Base-by-base conservation (phyloP, 92 coral and sea anemone species). In the Montipora capitata region DNA sequence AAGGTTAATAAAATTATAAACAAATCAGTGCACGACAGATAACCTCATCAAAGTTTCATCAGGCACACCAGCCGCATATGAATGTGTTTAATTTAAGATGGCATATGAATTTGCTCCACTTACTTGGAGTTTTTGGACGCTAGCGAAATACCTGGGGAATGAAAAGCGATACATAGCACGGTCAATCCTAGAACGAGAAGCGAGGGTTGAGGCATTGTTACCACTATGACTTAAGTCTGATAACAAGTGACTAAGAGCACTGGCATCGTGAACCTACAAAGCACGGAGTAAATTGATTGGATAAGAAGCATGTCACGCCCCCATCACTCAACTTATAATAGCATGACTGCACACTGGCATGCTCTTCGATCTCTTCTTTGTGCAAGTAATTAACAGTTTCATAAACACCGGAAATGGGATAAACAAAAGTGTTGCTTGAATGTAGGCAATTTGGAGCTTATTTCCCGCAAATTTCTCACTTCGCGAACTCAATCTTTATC, bases 331-430 rank as follows among this genome's bases (percentile, higher is more conserved):
- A 94, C 89, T 77, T 88, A 81, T 85, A 79, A 75, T 51, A 65
- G 58, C 75, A 6, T 54, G 14, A 3, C 61, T 48, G 4, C 82
- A 85, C 84, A 89, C 80, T 90, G 93, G 86, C 93, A 89, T 88
- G 80, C 89, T 84, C 85, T 93, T 85, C 85, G 90, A 74, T 86
- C 77, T 94, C 72, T 94, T 92, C 88, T 92, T 94, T 93, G 94
- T 79, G 96, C 88, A 92, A 92, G 90, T 94, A 78, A 94, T 94
- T 92, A 94, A 92, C 98, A 87, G 90, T 80, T 78, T 67, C 68
- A 94, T 93, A 92, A 89, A 89, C 92, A 94, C 98, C 96, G 98
- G 98, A 94, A 92, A 90, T 27, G 80, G 69, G 94, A 56, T 56
- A 74, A 67, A 82, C 69, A 82, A 88, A 83, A 35, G 86, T 70